Percentiles rank a stretch among this genome's conserved stretches.
These are phyloP conservation scores for Erythrocercus mccallii DNA, from an alignment of 2,113 vertebrate species.

Conservation along the genomic window DNA sequence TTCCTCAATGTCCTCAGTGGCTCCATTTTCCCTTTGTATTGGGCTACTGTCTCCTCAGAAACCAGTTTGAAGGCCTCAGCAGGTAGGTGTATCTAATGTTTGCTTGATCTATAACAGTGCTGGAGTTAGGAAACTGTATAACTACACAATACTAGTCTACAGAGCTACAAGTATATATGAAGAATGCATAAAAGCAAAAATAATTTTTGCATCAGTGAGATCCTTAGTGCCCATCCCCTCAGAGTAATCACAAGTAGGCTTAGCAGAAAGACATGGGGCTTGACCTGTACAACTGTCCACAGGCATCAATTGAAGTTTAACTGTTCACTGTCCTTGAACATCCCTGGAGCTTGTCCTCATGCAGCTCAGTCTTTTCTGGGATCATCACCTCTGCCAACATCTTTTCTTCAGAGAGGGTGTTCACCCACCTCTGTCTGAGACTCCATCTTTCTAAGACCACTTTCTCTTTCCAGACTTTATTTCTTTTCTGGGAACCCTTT, in stretches of 20 bases:
- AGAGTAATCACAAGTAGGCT: neutral
- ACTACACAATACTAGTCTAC: neutral
- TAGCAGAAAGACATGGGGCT: neutral
- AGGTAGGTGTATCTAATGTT: neutral
- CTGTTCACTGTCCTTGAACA: neutral
- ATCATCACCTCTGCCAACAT: neutral
- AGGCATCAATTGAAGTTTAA: accelerated
- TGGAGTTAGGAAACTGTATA: neutral
- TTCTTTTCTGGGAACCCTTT: neutral
- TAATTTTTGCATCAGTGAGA: neutral
- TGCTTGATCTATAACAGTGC: neutral
- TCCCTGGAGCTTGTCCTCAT: accelerated
- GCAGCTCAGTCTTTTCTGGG: neutral
- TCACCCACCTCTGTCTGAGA: neutral
- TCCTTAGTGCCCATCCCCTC: accelerated
- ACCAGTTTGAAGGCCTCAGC: neutral
- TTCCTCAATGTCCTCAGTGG: neutral
- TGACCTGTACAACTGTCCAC: neutral
- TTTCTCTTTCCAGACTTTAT: neutral
- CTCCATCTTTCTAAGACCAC: neutral
- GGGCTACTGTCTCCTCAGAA: neutral
- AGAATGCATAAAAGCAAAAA: neutral
- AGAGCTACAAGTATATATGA: neutral
- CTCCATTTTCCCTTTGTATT: neutral
- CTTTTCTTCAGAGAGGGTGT: neutral